Evolutionary conservation across 2,888 invertebrate species (phyloP), one percentile per base, ranked within the genome.

Genomic region (Meghimatium bilineatum): DNA sequence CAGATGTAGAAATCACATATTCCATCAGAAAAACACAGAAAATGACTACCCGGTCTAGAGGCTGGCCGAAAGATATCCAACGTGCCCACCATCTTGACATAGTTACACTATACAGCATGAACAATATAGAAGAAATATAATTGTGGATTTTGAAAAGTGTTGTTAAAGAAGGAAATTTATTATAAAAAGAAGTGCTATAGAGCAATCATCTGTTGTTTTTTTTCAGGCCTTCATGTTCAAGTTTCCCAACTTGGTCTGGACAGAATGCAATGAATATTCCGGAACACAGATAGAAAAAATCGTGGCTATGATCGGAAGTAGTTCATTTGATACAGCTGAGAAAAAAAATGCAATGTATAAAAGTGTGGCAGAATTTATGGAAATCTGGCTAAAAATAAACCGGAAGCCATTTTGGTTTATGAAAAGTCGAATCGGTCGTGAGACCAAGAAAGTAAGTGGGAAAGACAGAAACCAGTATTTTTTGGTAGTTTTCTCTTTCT

Each of bases 381-480:
- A 85, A 52, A 60, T 60, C 26, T 86, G 86, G 86, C 84, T 86
- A 5, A 83, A 83, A 66, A 86, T 86, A 69, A 83, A 85, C 67
- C 86, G 86, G 71, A 86, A 86, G n/a, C 83, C 85, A 0, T 81
- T 75, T 49, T 85, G 85, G 85, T 86, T 85, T 71, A 84, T 84
- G 84, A 84, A 84, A 49, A 84, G 80, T 32, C 36, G 80, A 49
- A 49, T 85, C 14, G 77, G 77, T 12, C 63, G 38, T 20, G 63
- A 82, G 49, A 72, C 72, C 34, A 85, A 80, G 74, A 72, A 82
- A 63, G 85, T 84, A 67, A 79, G 69, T 36, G 34, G 2, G n/a
- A 63, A 23, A 63, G 6, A 63, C 5, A 44, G 5, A 44, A 44
- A 12, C 44, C 12, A 44, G 44, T 44, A 8, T 8, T 44, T 12